Conservation (phyloP, 2,113 vertebrate species). For the Grammomys surdaster region DNA sequence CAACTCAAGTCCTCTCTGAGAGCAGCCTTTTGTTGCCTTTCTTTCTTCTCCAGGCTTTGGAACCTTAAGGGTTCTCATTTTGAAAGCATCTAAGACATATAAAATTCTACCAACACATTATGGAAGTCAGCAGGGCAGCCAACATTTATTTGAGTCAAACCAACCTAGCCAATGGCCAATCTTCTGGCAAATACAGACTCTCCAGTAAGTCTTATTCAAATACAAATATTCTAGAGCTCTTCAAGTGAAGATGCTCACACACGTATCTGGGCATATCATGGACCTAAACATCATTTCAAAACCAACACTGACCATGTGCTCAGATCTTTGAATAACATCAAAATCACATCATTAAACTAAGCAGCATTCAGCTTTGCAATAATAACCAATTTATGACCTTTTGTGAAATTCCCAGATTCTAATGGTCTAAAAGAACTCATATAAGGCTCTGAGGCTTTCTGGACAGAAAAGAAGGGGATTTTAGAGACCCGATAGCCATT, state of each 20-base stretch:
- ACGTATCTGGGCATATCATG: constrained; percentile 11
- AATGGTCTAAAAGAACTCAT: neutral
- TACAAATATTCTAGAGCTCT: constrained; percentile 37
- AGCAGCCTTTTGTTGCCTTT: constrained; percentile 52
- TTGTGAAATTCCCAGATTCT: constrained; percentile 23
- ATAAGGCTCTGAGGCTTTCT: neutral
- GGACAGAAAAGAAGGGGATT: constrained; percentile 37
- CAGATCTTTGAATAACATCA: constrained; percentile 42
- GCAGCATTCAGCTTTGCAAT: neutral
- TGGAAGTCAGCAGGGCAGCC: constrained; percentile 17
- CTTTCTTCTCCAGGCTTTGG: constrained; percentile 24
- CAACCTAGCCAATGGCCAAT: neutral
- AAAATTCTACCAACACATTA: constrained; percentile 58
- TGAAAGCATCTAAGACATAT: constrained; percentile 37
- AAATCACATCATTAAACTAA: constrained; percentile 64
- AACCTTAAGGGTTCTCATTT: constrained; percentile 50
- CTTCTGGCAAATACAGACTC: constrained; percentile 35
- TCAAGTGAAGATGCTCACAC: constrained; percentile 31
- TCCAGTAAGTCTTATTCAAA: constrained; percentile 50
- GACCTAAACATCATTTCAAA: constrained; percentile 52
- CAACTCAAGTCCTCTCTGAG: constrained; percentile 22
- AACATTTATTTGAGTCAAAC: constrained; percentile 56
- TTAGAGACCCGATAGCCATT: neutral
- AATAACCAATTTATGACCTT: neutral
- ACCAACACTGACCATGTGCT: constrained; percentile 21